Base-by-base conservation (phyloP, 1,140 invertebrate species). In the Aphelinus atriplicis region DNA sequence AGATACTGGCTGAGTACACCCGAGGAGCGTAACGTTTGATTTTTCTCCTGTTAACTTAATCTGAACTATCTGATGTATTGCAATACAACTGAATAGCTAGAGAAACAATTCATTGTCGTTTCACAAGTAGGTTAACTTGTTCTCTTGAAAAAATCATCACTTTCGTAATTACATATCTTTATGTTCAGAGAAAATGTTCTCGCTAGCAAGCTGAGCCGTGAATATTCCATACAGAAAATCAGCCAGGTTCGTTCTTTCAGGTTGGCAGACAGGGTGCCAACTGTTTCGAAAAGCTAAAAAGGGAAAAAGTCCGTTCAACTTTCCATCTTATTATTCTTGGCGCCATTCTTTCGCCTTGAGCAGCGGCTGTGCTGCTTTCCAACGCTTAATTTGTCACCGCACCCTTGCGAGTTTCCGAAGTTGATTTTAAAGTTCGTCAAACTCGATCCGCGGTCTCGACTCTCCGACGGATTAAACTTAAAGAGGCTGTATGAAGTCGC, bases 361-460 rank as follows among this genome's bases (percentile, higher is more conserved):
- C 5, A 46, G 10, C 2, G 47, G 6, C 4, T 43, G 58, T 1
- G 58, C 60, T 71, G 62, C 7, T 10, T 43, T 48, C 9, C 60
- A 56, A 55, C 63, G 66, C 69, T 75, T 78, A 78, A 75, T 78
- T 78, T 78, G 63, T 75, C 55, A 75, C 64, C 10, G 64, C 56
- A 46, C 5, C 10, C n/a, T 2, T n/a, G 48, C 10, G 42, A 57
- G 46, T 63, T 71, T 66, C 26, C n/a, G 7, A 76, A 75, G 68
- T 78, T 74, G 72, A 75, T 75, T 75, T 75, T 70, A 76, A 78
- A 78, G 55, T 78, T 73, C 61, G 55, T 71, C 71, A 78, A 76
- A 76, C 74, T 76, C 47, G 46, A 62, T 66, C 4, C 50, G 6
- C 45, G 9, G 47, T 53, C 48, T 45, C 55, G 53, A 4, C 42